Conservation (phyloP, 1,140 invertebrate genomes). For the Glomeris maerens region DNA sequence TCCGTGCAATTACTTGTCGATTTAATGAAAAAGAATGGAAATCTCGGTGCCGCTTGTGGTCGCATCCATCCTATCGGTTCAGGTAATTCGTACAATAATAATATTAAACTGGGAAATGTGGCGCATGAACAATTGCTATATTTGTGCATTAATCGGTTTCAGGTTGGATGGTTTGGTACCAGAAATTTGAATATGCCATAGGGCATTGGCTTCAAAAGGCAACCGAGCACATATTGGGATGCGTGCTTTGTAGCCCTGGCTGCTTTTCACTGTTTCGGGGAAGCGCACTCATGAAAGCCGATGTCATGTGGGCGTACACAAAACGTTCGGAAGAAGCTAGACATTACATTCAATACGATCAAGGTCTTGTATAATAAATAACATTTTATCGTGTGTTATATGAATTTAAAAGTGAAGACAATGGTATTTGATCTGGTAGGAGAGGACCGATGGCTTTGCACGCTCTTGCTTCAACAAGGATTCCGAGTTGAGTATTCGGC, state of each 20-base stretch:
- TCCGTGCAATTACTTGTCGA: constrained; percentile 38
- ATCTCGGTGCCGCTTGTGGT: constrained; percentile 41
- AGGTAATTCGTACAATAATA: too few relatives aligned
- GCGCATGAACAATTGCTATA: too few relatives aligned
- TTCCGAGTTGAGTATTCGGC: constrained; percentile 50
- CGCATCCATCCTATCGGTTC: constrained; percentile 38
- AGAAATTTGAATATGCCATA: constrained; percentile 97
- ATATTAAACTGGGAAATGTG: too few relatives aligned
- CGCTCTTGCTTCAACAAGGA: constrained; percentile 44
- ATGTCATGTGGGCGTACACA: constrained; percentile 44
- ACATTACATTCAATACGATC: constrained; percentile 48
- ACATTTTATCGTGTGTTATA: too few relatives aligned
- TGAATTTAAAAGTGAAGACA: too few relatives aligned
- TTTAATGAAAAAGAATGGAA: constrained; percentile 39
- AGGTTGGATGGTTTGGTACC: constrained; percentile 98
- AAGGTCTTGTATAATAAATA: too few relatives aligned
- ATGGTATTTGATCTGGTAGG: constrained; percentile 34
- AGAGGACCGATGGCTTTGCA: constrained; percentile 50
- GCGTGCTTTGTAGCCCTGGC: constrained; percentile 47
- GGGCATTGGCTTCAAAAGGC: constrained; percentile 99
- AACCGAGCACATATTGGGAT: constrained; percentile 65
- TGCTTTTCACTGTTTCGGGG: constrained; percentile 45
- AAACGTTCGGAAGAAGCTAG: constrained; percentile 37
- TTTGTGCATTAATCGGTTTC: too few relatives aligned
- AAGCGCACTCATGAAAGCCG: constrained; percentile 44